A percentile compares a stretch with the other conserved stretches of the same genome.
phyloP scores from a whole-genome alignment of 2,113 vertebrate species.

The Bettongia penicillata region DNA sequence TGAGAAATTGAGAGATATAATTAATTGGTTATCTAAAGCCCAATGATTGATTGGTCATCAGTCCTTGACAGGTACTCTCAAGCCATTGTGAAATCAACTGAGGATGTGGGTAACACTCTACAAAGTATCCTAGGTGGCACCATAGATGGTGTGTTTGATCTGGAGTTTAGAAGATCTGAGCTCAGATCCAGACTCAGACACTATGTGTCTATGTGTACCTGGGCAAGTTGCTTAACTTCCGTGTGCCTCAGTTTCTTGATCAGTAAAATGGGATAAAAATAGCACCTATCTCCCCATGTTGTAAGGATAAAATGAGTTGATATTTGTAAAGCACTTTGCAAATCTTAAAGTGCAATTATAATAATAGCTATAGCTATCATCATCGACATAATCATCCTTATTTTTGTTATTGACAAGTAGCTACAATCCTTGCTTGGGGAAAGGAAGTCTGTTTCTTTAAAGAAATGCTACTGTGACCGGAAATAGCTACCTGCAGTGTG shows the following conservation, averaged over 20 bases:
- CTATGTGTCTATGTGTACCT: too few relatives aligned
- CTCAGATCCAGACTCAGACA: background rate
- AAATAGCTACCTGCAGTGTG: background rate
- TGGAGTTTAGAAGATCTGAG: background rate
- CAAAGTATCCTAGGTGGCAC: background rate
- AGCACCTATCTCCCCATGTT: background rate
- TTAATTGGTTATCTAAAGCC: too few relatives aligned
- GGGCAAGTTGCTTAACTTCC: too few relatives aligned
- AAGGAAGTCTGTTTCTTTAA: slow-evolving; percentile 21
- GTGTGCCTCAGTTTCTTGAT: background rate
- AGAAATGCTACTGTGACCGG: background rate
- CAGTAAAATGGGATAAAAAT: background rate
- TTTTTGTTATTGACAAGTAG: background rate
- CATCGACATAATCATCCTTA: too few relatives aligned
- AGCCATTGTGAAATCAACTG: background rate
- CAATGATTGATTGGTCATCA: too few relatives aligned
- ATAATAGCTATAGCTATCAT: too few relatives aligned
- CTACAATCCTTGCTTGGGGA: background rate
- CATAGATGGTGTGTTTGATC: background rate
- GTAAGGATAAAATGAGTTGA: background rate
- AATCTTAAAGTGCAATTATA: background rate
- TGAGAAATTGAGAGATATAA: too few relatives aligned
- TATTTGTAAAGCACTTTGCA: background rate
- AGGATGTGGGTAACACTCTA: background rate
- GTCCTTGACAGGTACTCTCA: background rate